phyloP scores from a whole-genome alignment of 2,113 vertebrate species.

The Ailurus styani region DNA sequence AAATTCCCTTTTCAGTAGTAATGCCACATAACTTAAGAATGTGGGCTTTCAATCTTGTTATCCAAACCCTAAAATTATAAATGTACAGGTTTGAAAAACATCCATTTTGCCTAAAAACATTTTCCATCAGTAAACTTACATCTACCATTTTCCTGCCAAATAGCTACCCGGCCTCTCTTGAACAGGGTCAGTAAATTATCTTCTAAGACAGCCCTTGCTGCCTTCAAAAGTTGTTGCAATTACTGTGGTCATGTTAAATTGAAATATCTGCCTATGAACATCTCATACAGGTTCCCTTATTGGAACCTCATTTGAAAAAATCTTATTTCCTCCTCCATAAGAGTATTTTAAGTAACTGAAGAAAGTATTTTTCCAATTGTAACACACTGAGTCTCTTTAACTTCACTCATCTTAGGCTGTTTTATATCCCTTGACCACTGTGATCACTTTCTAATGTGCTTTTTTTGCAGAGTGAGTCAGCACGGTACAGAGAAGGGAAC shows the following conservation, averaged over 20 bases:
- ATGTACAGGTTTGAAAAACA: not conserved
- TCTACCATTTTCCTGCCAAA: not conserved
- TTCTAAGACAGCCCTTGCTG: not conserved
- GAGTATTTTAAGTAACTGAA: not conserved
- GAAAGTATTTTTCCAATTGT: not conserved
- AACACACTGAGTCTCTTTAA: not conserved
- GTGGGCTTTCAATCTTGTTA: not conserved
- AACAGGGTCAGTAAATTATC: not conserved
- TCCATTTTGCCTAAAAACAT: not conserved
- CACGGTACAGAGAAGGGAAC: not conserved
- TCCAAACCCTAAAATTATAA: not conserved
- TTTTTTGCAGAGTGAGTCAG: not conserved
- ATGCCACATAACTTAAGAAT: not conserved
- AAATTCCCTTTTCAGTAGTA: not conserved
- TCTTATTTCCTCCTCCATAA: not conserved
- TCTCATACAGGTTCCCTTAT: not conserved
- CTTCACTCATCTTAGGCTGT: rapidly evolving
- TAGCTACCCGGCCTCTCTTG: not conserved
- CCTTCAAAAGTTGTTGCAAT: not conserved
- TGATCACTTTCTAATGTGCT: not conserved
- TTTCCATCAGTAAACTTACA: not conserved
- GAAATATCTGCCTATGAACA: not conserved
- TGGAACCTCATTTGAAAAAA: not conserved
- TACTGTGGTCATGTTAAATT: not conserved
- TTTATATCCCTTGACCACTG: not conserved